Evolutionary conservation across 2,113 vertebrate species (phyloP), one percentile per base, ranked within the genome.

Genomic region (Anguilla rostrata): DNA sequence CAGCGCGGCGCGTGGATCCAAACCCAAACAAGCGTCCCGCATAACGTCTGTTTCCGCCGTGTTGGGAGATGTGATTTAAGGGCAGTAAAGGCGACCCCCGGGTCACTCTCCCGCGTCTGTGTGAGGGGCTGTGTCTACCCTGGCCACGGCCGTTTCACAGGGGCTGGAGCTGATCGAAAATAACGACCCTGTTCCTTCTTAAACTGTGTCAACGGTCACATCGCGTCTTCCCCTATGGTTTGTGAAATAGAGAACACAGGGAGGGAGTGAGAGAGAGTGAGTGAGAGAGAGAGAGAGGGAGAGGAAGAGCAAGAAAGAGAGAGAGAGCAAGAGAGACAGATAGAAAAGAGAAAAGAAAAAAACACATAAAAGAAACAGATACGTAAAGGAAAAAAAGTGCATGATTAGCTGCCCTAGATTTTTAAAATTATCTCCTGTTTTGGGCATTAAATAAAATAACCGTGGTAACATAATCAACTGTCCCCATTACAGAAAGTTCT

Each of bases 41-140:
- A 94, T 88, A 90, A 90, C 91, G 91, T 94, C 90, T 94, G 91
- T 90, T 92, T 93, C 93, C 92, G 92, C 94, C 94, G 91, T 91
- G 92, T 94, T 90, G 94, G 93, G 93, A 93, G 93, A 94, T 94
- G 91, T 93, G 93, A 95, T 95, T 95, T 94, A 92, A 94, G 93
- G 94, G 92, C 94, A 93, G 91, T 89, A 91, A 94, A 89, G 92
- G 78, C 91, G 93, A 63, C 94, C 95, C 92, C 83, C 87, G 86
- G 94, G 95, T 93, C 91, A 88, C 88, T 90, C 88, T 92, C 26
- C 71, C 41, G 39, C 53, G 81, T 14, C 78, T 85, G 49, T 29
- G 43, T 80, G 87, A 56, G 40, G 34, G 4, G 87, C 39, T 86
- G 87, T 63, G 83, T 49, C 83, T 82, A 66, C 86, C 75, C 71